phyloP scores from a whole-genome alignment of 1,140 invertebrate species.

The Panagrolaimus sp. region DNA sequence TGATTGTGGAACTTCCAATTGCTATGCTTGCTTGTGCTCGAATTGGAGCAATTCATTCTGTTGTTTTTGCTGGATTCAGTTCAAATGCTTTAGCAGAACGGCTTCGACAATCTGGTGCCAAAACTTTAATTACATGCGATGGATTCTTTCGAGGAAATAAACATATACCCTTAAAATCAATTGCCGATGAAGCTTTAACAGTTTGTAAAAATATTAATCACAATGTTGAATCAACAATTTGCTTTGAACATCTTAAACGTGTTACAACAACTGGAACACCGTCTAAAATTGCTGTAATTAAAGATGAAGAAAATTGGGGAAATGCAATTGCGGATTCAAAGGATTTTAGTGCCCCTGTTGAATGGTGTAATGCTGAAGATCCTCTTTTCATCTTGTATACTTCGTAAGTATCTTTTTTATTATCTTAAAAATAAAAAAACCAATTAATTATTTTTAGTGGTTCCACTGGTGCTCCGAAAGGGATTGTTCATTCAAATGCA shows the following conservation, averaged over 20 bases:
- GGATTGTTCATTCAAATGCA: slow-evolving; percentile 84
- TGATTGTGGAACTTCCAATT: slow-evolving; percentile 84
- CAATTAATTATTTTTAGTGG: slow-evolving; percentile 66
- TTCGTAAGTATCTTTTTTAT: slow-evolving; percentile 64
- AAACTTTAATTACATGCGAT: slow-evolving; percentile 75
- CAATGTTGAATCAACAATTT: neutral
- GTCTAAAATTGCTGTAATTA: neutral
- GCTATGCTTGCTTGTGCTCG: slow-evolving; percentile 86
- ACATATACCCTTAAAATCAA: slow-evolving; percentile 40
- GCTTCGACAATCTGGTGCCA: slow-evolving; percentile 69
- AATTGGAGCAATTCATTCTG: slow-evolving; percentile 87
- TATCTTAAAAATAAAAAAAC: slow-evolving; percentile 4
- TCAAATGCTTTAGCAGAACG: slow-evolving; percentile 64
- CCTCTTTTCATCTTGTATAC: slow-evolving; percentile 95
- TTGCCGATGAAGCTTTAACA: slow-evolving; percentile 45
- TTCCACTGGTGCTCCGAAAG: slow-evolving; percentile 93
- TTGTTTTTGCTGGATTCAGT: slow-evolving; percentile 73
- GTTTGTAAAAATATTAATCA: slow-evolving; percentile 28
- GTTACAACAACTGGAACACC: slow-evolving; percentile 24
- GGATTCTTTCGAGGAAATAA: slow-evolving; percentile 45
- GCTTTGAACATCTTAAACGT: slow-evolving; percentile 36
- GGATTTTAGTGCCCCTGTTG: slow-evolving; percentile 57
- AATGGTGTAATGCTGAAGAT: slow-evolving; percentile 90
- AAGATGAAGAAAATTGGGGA: slow-evolving; percentile 10
- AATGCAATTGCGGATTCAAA: neutral